Percentiles rank a stretch among this genome's conserved stretches.
These are phyloP conservation scores for Dexiosoma caninum DNA, from an alignment of 2,888 invertebrate genomes.

Conservation along the genomic window DNA sequence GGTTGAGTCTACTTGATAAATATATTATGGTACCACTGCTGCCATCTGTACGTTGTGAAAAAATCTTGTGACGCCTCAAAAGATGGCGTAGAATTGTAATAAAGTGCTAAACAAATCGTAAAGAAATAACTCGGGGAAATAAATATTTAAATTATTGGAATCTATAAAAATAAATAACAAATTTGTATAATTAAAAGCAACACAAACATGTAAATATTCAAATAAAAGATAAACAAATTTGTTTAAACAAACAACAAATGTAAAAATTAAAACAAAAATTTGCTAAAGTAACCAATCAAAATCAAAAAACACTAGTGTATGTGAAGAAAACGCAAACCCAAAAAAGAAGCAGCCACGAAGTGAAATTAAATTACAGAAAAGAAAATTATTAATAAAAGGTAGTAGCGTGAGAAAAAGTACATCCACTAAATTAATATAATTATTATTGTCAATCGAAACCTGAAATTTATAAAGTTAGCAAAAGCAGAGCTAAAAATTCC, in stretches of 20 bases:
- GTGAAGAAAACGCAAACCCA: conserved; percentile 33
- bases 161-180: conserved; percentile 15
- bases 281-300: neutral
- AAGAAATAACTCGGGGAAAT: conserved; percentile 65
- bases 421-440: conserved; percentile 7
- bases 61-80: conserved; percentile 72
- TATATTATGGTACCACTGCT: conserved; percentile 30
- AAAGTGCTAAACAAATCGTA: conserved; percentile 64
- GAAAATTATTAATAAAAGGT: conserved; percentile 38
- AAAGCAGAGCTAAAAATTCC: conserved; percentile 33
- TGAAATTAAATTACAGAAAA: conserved; percentile 42
- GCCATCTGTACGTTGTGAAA: conserved; percentile 38
- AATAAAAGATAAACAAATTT: neutral
- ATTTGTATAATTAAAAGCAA: conserved; percentile 9
- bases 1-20: too few relatives aligned
- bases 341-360: conserved; percentile 52
- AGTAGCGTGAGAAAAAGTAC: conserved; percentile 19
- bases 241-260: neutral
- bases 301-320: conserved; percentile 14
- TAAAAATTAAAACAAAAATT: conserved; percentile 1
- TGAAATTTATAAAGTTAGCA: neutral
- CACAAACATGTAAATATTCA: conserved; percentile 36
- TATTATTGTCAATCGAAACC: neutral
- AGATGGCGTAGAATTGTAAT: conserved; percentile 72
- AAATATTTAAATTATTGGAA: conserved; percentile 29